Base-by-base conservation (phyloP, 2,797 vertebrate species). In the Gymnothorax reevesii region DNA sequence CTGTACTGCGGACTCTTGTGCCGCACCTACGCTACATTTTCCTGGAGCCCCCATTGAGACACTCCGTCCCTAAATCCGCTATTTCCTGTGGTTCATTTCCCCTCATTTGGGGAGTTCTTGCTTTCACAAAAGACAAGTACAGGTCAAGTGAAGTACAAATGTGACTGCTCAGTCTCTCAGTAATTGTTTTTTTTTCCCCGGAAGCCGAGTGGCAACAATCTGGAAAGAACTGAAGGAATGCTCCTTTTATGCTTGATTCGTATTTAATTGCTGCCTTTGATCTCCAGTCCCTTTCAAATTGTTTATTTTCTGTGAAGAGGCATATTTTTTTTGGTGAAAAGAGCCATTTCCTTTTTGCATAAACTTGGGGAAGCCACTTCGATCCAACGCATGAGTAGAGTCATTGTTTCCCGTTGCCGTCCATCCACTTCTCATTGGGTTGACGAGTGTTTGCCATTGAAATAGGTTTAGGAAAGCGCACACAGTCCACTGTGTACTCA, bases 381-480 rank as follows among this genome's bases (percentile, higher is more conserved):
- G 25, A 7, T 69, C 22, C 7, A 69, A 22, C 5, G 5, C 7
- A 25, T 17, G 0, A 54, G 20, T 55, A 17, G 55, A 54, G 55
- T 55, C 52, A 9, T 52, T 80, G 77, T 80, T 80, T n/a, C 22
- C 73, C 20, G 33, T 4, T 77, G 17, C 77, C 9, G 22, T 80
- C 77, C 6, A n/a, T 7, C 55, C 1, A 42, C 33, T 55, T 80
- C 7, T 80, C 52, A 55, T 17, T 8, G 77, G 77, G 7, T 55
- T 80, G 55, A n/a, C 52, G 42, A 20, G 17, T 25, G 75, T 79
- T 52, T 79, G 42, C 54, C 75, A 8, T 20, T 79, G 75, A 80
- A n/a, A 20, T 80, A 52, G n/a, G 77, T 54, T 54, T 80, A 80
- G 77, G 52, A 20, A 54, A 80, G 77, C n/a, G 10, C 77, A 80